These are phyloP conservation scores for Macaca fascicularis DNA, from an alignment of 2,113 vertebrate species.

Conservation along the genomic window DNA sequence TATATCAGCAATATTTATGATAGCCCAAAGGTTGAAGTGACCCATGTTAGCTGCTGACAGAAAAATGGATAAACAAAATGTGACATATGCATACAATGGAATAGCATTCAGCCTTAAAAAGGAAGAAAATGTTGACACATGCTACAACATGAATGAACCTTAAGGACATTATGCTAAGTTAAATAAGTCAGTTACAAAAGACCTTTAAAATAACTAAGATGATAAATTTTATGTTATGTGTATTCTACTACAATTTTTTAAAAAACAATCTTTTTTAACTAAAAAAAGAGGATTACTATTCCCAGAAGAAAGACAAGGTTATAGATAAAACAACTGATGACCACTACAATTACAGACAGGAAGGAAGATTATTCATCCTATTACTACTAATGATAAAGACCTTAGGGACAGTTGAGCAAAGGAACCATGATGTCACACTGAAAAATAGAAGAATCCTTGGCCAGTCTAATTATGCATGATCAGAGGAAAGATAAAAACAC, in stretches of 20 bases:
- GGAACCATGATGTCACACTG: background rate
- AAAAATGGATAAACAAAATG: background rate
- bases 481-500: conserved; percentile 12
- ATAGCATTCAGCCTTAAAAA: background rate
- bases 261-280: background rate
- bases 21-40: background rate
- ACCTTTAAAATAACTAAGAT: background rate
- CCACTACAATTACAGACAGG: background rate
- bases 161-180: background rate
- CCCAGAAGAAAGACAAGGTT: background rate
- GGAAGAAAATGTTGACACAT: background rate
- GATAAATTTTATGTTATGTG: background rate
- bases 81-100: background rate
- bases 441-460: background rate
- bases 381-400: background rate
- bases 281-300: background rate
- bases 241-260: background rate
- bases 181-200: background rate
- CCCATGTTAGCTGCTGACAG: background rate
- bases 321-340: background rate
- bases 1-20: background rate
- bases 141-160: background rate
- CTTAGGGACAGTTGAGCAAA: background rate
- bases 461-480: background rate
- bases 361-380: background rate